Evolutionary conservation across 2,113 vertebrate genomes (phyloP).

Genomic region (Mobula hypostoma): DNA sequence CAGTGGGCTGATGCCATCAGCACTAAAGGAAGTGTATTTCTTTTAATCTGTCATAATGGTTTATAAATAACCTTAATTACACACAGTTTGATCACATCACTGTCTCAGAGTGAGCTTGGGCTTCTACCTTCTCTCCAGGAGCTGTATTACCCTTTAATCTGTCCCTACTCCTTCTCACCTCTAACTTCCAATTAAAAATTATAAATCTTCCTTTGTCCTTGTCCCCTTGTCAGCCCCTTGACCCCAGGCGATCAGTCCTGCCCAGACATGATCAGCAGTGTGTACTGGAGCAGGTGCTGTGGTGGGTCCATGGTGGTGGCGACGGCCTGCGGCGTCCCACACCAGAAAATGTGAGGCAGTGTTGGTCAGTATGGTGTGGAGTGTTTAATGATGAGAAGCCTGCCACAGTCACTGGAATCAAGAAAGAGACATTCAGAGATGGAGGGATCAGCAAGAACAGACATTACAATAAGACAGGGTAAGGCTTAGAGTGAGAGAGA

Average conservation of each 20-base stretch:
- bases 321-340: not conserved
- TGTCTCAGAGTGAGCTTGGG: not conserved
- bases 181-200: not conserved
- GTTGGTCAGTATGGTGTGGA: not conserved
- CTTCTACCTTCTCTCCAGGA: not conserved
- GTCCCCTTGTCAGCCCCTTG: no score
- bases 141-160: not conserved
- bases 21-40: not conserved
- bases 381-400: not conserved
- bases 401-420: not conserved
- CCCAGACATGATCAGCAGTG: no score
- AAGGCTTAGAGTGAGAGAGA: no score
- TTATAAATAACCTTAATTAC: slow-evolving; percentile 10
- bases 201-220: no score
- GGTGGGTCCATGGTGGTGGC: no score
- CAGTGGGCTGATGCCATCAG: not conserved
- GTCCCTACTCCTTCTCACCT: not conserved
- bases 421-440: not conserved
- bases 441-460: not conserved
- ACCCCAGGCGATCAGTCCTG: no score
- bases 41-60: slow-evolving; percentile 7
- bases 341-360: not conserved
- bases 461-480: not conserved
- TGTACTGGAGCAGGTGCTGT: not conserved
- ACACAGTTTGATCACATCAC: slow-evolving; percentile 3